Evolutionary conservation across 2,888 invertebrate genomes (phyloP).

Genomic region (Drosophila nr. medialis): DNA sequence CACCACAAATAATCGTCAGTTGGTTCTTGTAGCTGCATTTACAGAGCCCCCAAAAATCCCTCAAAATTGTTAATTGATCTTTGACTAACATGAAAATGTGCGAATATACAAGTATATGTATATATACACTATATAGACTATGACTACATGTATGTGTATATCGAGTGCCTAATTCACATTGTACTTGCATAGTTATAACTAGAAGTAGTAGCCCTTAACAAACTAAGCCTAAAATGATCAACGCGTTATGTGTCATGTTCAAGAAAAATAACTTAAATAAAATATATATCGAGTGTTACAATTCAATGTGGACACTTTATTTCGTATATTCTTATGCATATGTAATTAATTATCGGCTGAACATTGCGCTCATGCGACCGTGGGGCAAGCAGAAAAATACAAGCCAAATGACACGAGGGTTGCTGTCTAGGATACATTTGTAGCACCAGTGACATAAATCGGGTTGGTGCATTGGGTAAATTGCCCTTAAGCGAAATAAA

Average conservation of each 20-base stretch:
- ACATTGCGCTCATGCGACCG: not conserved
- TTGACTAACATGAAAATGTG: conserved; percentile 39
- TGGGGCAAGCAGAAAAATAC: not conserved
- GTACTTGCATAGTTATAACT: conserved; percentile 62
- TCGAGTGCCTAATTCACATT: conserved; percentile 55
- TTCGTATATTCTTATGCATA: not conserved
- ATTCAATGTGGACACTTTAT: not conserved
- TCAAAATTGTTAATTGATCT: conserved; percentile 30
- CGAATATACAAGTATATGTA: conserved; percentile 23
- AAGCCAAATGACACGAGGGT: not conserved
- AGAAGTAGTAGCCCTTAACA: conserved; percentile 55
- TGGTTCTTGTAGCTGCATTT: conserved; percentile 39
- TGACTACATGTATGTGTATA: conserved; percentile 14
- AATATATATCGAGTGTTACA: conserved; percentile 43
- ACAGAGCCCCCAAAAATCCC: conserved; percentile 21
- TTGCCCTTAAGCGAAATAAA: not conserved
- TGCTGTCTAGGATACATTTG: not conserved
- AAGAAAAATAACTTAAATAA: conserved; percentile 45
- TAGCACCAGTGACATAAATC: not conserved
- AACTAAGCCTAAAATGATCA: conserved; percentile 60
- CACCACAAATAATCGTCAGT: conserved; percentile 8
- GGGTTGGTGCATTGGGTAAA: not conserved
- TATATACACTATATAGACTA: conserved; percentile 1
- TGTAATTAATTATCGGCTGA: not conserved
- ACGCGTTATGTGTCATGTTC: conserved; percentile 61